Conservation (phyloP, 2,888 invertebrate species). For the Apodemia hepburni region DNA sequence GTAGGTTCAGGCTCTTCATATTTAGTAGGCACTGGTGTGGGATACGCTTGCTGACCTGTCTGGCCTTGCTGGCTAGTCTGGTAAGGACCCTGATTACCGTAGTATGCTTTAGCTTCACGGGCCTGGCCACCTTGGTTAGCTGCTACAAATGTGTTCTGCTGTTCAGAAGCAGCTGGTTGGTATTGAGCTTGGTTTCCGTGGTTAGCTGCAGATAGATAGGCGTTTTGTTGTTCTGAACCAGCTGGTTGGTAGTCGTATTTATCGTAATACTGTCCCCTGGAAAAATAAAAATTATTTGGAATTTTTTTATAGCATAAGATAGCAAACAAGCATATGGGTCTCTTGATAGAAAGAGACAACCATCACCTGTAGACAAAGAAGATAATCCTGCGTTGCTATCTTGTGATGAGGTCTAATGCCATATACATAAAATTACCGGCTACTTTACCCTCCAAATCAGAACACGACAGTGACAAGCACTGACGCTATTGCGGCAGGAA, state of each 20-base stretch:
- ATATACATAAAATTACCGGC: too few relatives aligned
- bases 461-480: too few relatives aligned
- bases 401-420: too few relatives aligned
- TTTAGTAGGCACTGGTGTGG: conserved; percentile 28
- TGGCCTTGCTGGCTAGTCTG: conserved; percentile 22
- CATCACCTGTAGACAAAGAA: too few relatives aligned
- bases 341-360: too few relatives aligned
- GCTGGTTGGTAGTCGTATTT: conserved; percentile 36
- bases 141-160: conserved; percentile 21
- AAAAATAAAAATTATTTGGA: conserved; percentile 15
- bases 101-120: conserved; percentile 38
- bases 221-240: conserved; percentile 34
- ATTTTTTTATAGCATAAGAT: not conserved
- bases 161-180: conserved; percentile 17
- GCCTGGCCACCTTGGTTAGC: conserved; percentile 11
- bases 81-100: conserved; percentile 22
- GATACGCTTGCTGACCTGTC: conserved; percentile 25
- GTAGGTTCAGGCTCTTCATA: conserved; percentile 60
- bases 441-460: too few relatives aligned
- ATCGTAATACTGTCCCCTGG: conserved; percentile 37
- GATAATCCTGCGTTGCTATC: too few relatives aligned
- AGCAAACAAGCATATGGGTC: too few relatives aligned
- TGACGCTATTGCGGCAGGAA: too few relatives aligned
- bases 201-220: conserved; percentile 21
- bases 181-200: not conserved